Evolutionary conservation across 2,797 vertebrate species (phyloP).

Genomic region (Hyperoplus lanceolatus): DNA sequence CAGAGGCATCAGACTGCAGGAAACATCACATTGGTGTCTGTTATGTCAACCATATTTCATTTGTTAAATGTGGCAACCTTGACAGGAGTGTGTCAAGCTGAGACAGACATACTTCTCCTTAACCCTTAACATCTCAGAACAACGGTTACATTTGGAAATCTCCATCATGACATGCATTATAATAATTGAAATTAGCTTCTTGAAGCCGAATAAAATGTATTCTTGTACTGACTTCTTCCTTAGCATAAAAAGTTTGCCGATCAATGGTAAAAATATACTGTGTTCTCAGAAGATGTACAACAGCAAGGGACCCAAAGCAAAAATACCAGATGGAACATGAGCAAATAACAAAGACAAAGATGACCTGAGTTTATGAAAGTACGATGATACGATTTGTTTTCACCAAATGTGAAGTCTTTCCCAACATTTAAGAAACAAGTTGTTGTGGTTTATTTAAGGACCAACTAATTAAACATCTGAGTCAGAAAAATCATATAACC

Average conservation of each 20-base stretch:
- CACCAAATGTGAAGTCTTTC: too few species aligned
- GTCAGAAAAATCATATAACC: not conserved
- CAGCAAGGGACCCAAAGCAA: not conserved
- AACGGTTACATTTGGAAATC: not conserved
- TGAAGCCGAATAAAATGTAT: not conserved
- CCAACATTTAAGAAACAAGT: too few species aligned
- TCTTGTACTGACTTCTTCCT: not conserved
- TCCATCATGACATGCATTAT: not conserved
- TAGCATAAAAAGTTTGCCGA: not conserved
- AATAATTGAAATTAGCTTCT: not conserved
- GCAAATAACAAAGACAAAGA: not conserved
- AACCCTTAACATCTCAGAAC: not conserved
- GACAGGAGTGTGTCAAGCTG: not conserved
- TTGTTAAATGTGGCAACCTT: not conserved
- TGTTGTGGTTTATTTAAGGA: not conserved
- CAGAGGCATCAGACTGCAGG: not conserved
- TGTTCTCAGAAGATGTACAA: not conserved
- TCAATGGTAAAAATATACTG: not conserved
- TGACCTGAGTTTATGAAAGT: too few species aligned
- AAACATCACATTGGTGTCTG: not conserved
- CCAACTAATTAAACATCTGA: not conserved
- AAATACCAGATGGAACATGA: not conserved
- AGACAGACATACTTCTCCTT: not conserved
- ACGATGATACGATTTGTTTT: too few species aligned
- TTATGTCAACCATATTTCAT: not conserved